Evolutionary conservation across 1,140 invertebrate species (phyloP), one percentile per base, ranked within the genome.

Genomic region (Papilio polytes): DNA sequence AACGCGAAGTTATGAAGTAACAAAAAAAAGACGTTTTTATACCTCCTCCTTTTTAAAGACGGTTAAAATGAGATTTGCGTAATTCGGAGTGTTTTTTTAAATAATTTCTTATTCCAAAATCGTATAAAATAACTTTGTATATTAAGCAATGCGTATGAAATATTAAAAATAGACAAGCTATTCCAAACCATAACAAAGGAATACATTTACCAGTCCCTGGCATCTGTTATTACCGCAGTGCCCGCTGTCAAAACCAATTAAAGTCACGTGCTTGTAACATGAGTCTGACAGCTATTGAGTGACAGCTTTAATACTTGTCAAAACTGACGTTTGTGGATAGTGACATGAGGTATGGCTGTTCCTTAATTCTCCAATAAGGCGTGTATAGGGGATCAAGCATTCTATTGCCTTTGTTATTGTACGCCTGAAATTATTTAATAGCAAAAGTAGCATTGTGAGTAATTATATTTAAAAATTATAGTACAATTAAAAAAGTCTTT

Each of bases 221-320:
- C 26, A 70, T 70, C 63, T 31, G 59, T 22, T 63, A 70, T 70
- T 15, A 76, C 41, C 46, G 44, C 44, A 46, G 10, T 46, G 46
- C 44, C 22, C 74, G 74, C 74, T 76, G 74, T 76, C 74, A 76
- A 22, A 20, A 26, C 44, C 74, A 76, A 76, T 76, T 76, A 76
- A 76, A 76, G 74, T 76, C 46, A 76, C 41, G 74, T 76, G 74
- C 26, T 31, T 70, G 63, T 76, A 76, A 76, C 74, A 26, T 46
- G 44, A 76, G 12, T 8, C 20, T 48, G 74, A 76, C 74, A 51
- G 46, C 74, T 76, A 8, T 7, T 51, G 74, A 76, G 74, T 76
- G 74, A 76, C 74, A 46, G 44, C 41, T 46, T 51, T 76, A 76
- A 51, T 76, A 76, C 74, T 76, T 76, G 74, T 46, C 74, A 76